Evolutionary conservation across 1,140 invertebrate genomes (phyloP).

Genomic region (Meloidogyne floridensis): DNA sequence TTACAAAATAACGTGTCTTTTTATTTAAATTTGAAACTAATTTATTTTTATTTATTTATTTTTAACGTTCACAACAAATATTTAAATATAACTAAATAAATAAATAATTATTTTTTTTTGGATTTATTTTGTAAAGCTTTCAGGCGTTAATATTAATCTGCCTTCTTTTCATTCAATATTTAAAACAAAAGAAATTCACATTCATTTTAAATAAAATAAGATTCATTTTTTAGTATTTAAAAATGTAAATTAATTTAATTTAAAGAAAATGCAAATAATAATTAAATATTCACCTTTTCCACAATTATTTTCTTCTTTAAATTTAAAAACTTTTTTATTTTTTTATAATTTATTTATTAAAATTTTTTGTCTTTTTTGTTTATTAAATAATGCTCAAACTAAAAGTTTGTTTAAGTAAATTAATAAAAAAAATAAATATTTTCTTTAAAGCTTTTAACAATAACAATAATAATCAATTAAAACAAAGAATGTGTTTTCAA

Average conservation of each 20-base stretch:
- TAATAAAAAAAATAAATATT: background rate
- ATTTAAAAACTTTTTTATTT: too few relatives aligned
- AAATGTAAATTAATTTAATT: too few relatives aligned
- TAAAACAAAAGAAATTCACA: too few relatives aligned
- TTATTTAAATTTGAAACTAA: background rate
- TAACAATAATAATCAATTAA: background rate
- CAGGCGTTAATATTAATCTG: background rate
- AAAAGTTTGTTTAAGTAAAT: background rate
- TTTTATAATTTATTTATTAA: too few relatives aligned
- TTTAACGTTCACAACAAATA: background rate
- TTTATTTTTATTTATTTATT: background rate
- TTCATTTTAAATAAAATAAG: too few relatives aligned
- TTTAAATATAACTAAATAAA: too few relatives aligned
- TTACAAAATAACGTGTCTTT: too few relatives aligned
- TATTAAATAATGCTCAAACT: background rate
- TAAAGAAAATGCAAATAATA: too few relatives aligned
- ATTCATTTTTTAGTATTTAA: too few relatives aligned
- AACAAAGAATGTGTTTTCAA: slow-evolving; percentile 26
- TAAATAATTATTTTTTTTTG: background rate
- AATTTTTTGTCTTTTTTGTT: background rate
- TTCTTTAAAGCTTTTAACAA: slow-evolving; percentile 6
- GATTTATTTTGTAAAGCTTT: background rate
- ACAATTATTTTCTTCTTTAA: too few relatives aligned
- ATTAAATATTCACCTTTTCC: too few relatives aligned
- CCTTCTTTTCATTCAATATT: background rate